Evolutionary conservation across 2,113 vertebrate species (phyloP).

Genomic region (Chlorodrepanis virens): DNA sequence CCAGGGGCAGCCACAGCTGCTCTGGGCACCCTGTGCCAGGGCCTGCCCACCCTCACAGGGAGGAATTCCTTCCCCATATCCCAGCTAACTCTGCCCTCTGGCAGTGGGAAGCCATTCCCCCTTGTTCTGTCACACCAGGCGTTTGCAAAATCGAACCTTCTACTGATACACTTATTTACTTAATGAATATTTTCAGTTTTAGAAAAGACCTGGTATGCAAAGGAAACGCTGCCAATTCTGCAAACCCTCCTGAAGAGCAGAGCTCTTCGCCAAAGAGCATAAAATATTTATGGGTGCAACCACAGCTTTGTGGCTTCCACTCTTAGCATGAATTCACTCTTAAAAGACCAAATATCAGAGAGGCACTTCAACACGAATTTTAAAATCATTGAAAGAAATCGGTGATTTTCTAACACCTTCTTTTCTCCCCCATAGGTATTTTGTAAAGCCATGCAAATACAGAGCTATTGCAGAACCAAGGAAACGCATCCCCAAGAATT

Average conservation of each 20-base stretch:
- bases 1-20: neutral
- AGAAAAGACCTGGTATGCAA: neutral
- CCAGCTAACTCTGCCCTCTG: neutral
- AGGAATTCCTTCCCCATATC: neutral
- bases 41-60: neutral
- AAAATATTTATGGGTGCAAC: neutral
- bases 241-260: neutral
- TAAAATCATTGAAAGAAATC: neutral
- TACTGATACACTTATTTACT: neutral
- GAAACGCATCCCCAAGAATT: neutral
- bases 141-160: neutral
- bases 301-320: neutral
- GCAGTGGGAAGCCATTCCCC: neutral
- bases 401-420: neutral
- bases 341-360: neutral
- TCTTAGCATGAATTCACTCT: neutral
- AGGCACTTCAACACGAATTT: neutral
- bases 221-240: neutral
- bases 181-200: neutral
- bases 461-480: neutral
- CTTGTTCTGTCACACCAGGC: neutral
- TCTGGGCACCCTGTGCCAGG: neutral
- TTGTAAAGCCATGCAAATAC: neutral
- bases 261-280: neutral
- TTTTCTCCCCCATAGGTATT: fast-evolving